A percentile compares a stretch with the other conserved stretches of the same genome.
phyloP scores from a whole-genome alignment of 2,888 invertebrate species.

The Microplitis manilae region DNA sequence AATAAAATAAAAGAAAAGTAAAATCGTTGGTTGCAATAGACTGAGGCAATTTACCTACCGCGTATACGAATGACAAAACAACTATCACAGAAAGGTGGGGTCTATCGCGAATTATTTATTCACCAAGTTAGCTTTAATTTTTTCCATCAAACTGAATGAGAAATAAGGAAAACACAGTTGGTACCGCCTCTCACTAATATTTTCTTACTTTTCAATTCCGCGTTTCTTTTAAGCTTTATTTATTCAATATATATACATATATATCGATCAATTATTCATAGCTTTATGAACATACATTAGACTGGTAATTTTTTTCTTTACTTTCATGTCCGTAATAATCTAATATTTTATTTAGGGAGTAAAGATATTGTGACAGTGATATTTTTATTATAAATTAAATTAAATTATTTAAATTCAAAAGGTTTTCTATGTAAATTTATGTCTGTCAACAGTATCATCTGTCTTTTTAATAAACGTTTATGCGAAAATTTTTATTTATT shows the following conservation, averaged over 20 bases:
- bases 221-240: conserved; percentile 16
- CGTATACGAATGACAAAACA: conserved; percentile 42
- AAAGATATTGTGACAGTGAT: no score
- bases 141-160: conserved; percentile 46
- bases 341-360: neutral
- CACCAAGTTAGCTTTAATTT: conserved; percentile 56
- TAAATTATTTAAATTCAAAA: no score
- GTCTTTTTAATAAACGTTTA: no score
- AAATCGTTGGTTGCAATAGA: conserved; percentile 36
- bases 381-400: no score
- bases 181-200: conserved; percentile 27
- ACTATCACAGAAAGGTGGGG: conserved; percentile 63
- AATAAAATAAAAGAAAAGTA: conserved; percentile 36
- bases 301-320: neutral
- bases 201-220: conserved; percentile 31
- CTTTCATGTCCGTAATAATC: neutral
- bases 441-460: neutral
- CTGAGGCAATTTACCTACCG: conserved; percentile 35
- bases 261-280: conserved; percentile 26
- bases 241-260: conserved; percentile 22
- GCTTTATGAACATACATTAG: neutral
- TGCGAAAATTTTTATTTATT: no score
- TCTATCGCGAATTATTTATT: conserved; percentile 65
- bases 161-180: conserved; percentile 21
- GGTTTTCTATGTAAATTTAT: neutral